Base-by-base conservation (phyloP, 2,888 invertebrate genomes). In the Hirtodrosophila alboralis region DNA sequence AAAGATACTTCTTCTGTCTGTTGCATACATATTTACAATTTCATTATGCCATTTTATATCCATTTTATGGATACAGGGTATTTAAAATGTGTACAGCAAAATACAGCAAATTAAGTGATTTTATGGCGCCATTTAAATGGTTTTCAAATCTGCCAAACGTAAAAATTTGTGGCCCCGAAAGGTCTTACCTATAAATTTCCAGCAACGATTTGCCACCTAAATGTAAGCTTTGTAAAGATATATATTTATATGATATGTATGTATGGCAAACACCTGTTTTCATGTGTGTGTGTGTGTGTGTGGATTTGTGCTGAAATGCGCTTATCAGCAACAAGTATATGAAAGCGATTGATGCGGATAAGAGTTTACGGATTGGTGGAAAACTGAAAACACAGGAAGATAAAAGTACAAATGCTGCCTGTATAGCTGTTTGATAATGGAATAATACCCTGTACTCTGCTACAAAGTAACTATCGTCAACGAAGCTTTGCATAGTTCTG, bases 91-190 rank as follows among this genome's bases (percentile, higher is more conserved):
- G 60, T 58, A 61, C 56, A 66, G 49, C 31, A 60, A 67, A 75
- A 71, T 36, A 81, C 79, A 81, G n/a, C n/a, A n/a, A n/a, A 75
- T 70, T 78, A 81, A 78, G 67, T 78, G 73, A 78, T 81, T 79
- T 75, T 73, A 83, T 73, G 78, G 69, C 62, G 51, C 61, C 68
- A 73, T 81, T 81, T 67, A 75, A 79, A 79, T 79, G 79, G 62
- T 65, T 79, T 73, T 61, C 60, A 75, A 78, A 81, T 75, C 67
- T 75, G 69, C 69, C 72, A 52, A 66, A 75, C 72, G 62, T 48
- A 37, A 65, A 52, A 43, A 33, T 53, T 53, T 40, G 28, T 27
- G 44, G 9, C 23, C 44, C 31, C 44, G 5, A 31, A 36, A 48
- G 45, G 33, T 34, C 44, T 56, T 40, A 13, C 37, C 48, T 51